Evolutionary conservation across 2,888 invertebrate genomes (phyloP).

Genomic region (Notocelia uddmanniana): DNA sequence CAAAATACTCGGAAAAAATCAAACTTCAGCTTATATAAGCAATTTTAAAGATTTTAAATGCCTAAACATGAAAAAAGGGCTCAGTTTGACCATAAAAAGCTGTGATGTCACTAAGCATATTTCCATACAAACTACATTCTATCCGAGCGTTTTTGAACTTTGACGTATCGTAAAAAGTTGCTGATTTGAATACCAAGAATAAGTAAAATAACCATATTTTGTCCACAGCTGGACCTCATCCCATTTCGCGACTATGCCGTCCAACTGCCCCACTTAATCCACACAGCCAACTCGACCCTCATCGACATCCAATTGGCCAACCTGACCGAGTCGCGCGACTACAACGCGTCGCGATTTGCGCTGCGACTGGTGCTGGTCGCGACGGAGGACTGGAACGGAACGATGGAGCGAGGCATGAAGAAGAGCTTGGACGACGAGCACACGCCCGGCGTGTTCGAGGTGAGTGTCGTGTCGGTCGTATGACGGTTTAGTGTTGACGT

Average conservation of each 20-base stretch:
- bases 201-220: not conserved
- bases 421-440: constrained; percentile 90
- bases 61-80: no score
- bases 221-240: constrained; percentile 80
- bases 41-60: no score
- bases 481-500: not conserved
- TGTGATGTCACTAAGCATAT: no score
- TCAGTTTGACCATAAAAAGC: no score
- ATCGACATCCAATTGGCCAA: constrained; percentile 87
- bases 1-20: no score
- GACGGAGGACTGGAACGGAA: constrained; percentile 68
- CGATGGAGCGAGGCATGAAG: constrained; percentile 72
- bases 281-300: constrained; percentile 88
- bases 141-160: no score
- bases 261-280: constrained; percentile 87
- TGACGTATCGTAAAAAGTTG: no score
- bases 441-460: constrained; percentile 91
- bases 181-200: not conserved
- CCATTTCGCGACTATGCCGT: constrained; percentile 79
- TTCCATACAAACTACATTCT: no score
- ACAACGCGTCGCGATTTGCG: constrained; percentile 86
- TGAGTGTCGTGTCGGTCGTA: no score
- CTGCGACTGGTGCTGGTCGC: constrained; percentile 85
- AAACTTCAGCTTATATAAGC: no score
- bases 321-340: constrained; percentile 74